These are phyloP conservation scores for Colaptes auratus DNA, from an alignment of 2,113 vertebrate genomes.

Conservation along the genomic window DNA sequence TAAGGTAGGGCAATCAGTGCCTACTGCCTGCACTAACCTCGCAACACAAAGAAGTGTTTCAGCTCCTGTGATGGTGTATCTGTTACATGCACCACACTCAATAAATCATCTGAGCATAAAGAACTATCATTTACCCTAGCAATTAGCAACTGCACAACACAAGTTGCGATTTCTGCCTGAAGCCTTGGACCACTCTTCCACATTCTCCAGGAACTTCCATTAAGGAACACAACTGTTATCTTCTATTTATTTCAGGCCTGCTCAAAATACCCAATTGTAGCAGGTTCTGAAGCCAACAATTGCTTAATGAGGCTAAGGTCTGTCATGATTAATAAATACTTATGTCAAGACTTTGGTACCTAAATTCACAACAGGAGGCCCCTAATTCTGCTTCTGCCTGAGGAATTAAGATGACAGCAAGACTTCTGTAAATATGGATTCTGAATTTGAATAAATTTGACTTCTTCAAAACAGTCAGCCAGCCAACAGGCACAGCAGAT, in stretches of 20 bases:
- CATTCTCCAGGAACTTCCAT: not conserved
- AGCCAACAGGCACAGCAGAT: rapidly evolving
- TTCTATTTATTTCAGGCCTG: not conserved
- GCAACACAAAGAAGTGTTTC: not conserved
- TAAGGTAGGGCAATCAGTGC: not conserved
- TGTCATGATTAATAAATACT: not conserved
- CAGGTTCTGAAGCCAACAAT: not conserved
- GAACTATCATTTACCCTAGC: not conserved
- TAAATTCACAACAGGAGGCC: not conserved
- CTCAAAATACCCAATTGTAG: not conserved
- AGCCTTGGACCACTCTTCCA: rapidly evolving
- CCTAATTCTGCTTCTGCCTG: not conserved
- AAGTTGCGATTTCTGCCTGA: not conserved
- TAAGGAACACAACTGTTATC: rapidly evolving
- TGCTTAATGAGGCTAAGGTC: not conserved
- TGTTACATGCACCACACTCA: rapidly evolving
- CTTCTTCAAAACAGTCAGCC: not conserved
- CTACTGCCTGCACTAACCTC: no score
- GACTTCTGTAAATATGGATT: rapidly evolving
- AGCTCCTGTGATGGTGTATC: not conserved
- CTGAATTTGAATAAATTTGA: not conserved
- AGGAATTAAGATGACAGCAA: not conserved
- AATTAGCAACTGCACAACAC: rapidly evolving
- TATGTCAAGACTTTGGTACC: not conserved
- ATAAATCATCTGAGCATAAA: not conserved